Conservation (phyloP, 2,888 invertebrate genomes). For the Agapostemon virescens region DNA sequence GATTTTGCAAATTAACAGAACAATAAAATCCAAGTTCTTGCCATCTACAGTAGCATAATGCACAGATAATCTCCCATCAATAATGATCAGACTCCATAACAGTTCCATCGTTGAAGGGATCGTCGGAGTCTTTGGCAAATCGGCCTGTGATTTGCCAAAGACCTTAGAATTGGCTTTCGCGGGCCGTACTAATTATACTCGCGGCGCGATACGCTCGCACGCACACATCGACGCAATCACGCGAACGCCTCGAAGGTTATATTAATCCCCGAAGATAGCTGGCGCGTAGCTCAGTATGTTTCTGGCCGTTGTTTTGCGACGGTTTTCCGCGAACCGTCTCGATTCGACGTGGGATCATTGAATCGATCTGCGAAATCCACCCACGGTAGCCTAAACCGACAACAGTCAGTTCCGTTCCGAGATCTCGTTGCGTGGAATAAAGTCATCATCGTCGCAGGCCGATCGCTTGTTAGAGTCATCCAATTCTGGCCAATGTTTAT, state of each 20-base stretch:
- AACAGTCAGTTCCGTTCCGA: background rate
- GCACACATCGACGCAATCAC: slow-evolving; percentile 48
- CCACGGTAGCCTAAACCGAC: background rate
- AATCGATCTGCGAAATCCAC: background rate
- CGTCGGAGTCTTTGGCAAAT: background rate
- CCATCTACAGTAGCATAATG: too few relatives aligned
- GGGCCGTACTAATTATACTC: slow-evolving; percentile 77
- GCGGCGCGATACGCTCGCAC: slow-evolving; percentile 56
- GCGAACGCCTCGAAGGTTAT: slow-evolving; percentile 75
- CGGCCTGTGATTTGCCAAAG: slow-evolving; percentile 67
- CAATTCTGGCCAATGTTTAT: background rate
- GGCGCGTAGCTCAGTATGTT: slow-evolving; percentile 73
- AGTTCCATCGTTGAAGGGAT: background rate
- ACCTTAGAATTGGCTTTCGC: slow-evolving; percentile 74
- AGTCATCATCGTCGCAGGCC: background rate
- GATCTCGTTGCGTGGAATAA: background rate
- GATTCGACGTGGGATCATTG: background rate
- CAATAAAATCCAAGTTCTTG: too few relatives aligned
- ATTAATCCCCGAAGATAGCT: slow-evolving; percentile 77
- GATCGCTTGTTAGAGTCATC: background rate
- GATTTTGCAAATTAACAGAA: too few relatives aligned
- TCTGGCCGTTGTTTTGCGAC: slow-evolving; percentile 59
- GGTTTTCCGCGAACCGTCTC: slow-evolving; percentile 44
- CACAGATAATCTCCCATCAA: background rate
- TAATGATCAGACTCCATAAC: background rate